Evolutionary conservation across 2,113 vertebrate species (phyloP).

Genomic region (Ciconia maguari): DNA sequence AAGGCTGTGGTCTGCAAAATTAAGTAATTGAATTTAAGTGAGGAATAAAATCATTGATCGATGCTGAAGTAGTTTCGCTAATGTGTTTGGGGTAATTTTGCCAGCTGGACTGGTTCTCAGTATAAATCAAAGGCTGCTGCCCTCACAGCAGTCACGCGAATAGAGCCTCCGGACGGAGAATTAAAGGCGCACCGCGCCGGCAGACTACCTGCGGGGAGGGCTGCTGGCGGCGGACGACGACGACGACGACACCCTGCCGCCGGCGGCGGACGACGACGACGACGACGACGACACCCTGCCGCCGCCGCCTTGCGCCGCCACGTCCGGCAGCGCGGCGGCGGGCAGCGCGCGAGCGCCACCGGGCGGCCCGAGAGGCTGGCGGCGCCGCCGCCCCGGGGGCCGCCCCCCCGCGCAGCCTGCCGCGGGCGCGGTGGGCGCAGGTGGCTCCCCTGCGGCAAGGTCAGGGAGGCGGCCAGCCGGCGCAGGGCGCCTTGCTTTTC

Average conservation of each 20-base stretch:
- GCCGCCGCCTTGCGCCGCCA: background rate
- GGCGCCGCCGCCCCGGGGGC: too few relatives aligned
- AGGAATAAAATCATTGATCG: background rate
- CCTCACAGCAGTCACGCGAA: too few relatives aligned
- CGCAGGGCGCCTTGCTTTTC: background rate
- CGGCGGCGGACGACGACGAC: too few relatives aligned
- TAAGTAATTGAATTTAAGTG: background rate
- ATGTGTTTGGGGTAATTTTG: background rate
- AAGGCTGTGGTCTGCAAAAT: background rate
- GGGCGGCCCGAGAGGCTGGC: background rate
- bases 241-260: too few relatives aligned
- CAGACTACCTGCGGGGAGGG: too few relatives aligned
- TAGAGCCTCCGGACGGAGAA: background rate
- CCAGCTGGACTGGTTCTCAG: background rate
- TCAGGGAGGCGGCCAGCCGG: rapidly evolving
- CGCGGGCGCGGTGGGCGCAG: too few relatives aligned
- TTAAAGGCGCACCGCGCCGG: rapidly evolving
- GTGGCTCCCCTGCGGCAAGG: too few relatives aligned
- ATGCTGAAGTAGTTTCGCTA: rapidly evolving
- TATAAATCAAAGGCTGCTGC: too few relatives aligned
- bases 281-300: too few relatives aligned
- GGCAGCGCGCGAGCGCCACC: background rate
- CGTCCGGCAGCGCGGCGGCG: too few relatives aligned
- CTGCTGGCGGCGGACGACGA: background rate
- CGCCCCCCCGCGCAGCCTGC: too few relatives aligned